Conservation (phyloP, 2,888 invertebrate species). For the Gryllus longicercus region DNA sequence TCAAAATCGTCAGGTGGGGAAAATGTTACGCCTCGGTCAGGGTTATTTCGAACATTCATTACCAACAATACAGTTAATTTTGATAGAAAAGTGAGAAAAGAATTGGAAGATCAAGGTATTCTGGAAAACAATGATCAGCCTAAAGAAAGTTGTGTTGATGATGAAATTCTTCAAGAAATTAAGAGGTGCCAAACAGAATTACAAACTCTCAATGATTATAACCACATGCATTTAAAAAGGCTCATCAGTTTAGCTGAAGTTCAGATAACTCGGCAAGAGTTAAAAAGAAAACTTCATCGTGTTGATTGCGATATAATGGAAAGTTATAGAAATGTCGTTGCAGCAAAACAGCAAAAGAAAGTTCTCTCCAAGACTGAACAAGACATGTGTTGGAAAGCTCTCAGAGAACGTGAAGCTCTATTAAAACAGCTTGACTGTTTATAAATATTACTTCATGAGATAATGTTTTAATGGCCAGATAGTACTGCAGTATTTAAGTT, state of each 20-base stretch:
- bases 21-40: slow-evolving; percentile 31
- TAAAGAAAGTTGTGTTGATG: slow-evolving; percentile 61
- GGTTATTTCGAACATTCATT: slow-evolving; percentile 54
- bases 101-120: slow-evolving; percentile 82
- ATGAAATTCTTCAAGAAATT: slow-evolving; percentile 85
- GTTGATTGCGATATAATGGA: slow-evolving; percentile 75
- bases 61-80: slow-evolving; percentile 68
- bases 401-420: slow-evolving; percentile 53
- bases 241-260: slow-evolving; percentile 69
- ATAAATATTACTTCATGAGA: too few species aligned
- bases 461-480: too few species aligned
- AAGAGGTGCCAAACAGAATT: slow-evolving; percentile 83
- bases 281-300: slow-evolving; percentile 69
- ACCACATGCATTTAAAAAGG: slow-evolving; percentile 66
- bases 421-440: slow-evolving; percentile 32
- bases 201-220: slow-evolving; percentile 57
- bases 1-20: slow-evolving; percentile 36
- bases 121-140: slow-evolving; percentile 54
- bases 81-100: slow-evolving; percentile 79
- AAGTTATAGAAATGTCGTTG: slow-evolving; percentile 75
- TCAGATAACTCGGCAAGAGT: slow-evolving; percentile 73
- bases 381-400: slow-evolving; percentile 70
- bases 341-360: slow-evolving; percentile 77
- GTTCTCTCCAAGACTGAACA: slow-evolving; percentile 75
- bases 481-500: too few species aligned